Evolutionary conservation across 2,113 vertebrate species (phyloP), one percentile per base, ranked within the genome.

Genomic region (Phrynocephalus versicolor): DNA sequence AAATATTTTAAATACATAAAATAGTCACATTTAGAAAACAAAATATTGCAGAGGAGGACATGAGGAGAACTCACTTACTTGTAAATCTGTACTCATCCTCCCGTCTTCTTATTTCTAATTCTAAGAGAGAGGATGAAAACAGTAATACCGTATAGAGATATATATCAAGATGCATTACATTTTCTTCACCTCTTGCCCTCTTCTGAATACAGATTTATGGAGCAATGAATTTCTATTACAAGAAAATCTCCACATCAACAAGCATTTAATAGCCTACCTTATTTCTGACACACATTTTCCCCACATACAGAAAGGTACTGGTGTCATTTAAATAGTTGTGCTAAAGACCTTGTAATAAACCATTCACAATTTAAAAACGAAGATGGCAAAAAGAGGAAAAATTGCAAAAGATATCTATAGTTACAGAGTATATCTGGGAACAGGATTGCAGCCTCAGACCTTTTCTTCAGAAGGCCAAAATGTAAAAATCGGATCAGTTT

Each of bases 11-110:
- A 10, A 10, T 51, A 51, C 5, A 51, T 51, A 51, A 51, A 51
- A 51, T 51, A 51, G 45, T 51, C 76, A 81, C 75, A 81, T 60
- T 85, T 67, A 37, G 27, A 88, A 87, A 84, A 87, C 39, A 3
- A 91, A 27, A 90, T 92, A 92, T 89, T 93, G 84, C 90, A 94
- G 90, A 96, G 86, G 88, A 93, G 91, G 92, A 93, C 91, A 93
- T 79, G 90, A 95, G 95, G 90, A 96, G 94, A 92, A 90, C 87
- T 92, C 94, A 98, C 98, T 99, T 98, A 99, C 98, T 99, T 98
- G 98, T 99, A 96, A 99, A 99, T 97, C 98, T 98, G 98, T 99
- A 99, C 94, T 99, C 98, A 98, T 99, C 98, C 96, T 99, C 98
- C 94, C 98, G 98, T 98, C 98, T 98, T 98, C 98, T 98, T 96